Percentiles rank a stretch among this genome's conserved stretches.
Conservation (phyloP, 1,140 invertebrate genomes). For the Microplitis mediator region DNA sequence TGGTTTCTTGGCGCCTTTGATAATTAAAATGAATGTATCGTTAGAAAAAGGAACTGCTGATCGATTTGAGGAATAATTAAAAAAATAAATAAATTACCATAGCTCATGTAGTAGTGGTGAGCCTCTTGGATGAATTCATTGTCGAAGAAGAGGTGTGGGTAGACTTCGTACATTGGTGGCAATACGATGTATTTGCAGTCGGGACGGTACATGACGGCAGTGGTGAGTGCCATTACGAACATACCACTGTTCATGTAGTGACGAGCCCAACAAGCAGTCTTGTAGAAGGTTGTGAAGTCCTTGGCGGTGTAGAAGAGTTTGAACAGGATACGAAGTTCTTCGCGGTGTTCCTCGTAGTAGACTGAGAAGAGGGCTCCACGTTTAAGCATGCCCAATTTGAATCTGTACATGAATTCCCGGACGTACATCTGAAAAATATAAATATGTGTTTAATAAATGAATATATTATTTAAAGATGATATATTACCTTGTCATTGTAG, state of each 20-base stretch:
- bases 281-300: constrained; percentile 70
- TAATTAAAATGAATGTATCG: constrained; percentile 34
- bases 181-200: constrained; percentile 67
- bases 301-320: constrained; percentile 67
- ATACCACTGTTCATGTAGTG: constrained; percentile 69
- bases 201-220: constrained; percentile 66
- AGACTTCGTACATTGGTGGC: constrained; percentile 72
- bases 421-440: constrained; percentile 64
- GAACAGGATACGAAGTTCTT: constrained; percentile 67
- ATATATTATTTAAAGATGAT: not conserved
- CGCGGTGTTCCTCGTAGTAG: constrained; percentile 60
- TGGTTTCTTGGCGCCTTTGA: constrained; percentile 58
- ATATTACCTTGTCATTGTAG: constrained; percentile 52
- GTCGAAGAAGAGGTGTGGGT: constrained; percentile 70
- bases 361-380: constrained; percentile 52
- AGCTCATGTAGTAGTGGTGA: constrained; percentile 65
- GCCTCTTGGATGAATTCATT: constrained; percentile 64
- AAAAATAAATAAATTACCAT: constrained; percentile 36
- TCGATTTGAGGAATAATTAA: not conserved
- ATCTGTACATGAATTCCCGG: constrained; percentile 58
- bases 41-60: constrained; percentile 3
- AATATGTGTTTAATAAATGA: not conserved
- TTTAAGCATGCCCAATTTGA: constrained; percentile 60
- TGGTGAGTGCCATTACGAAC: constrained; percentile 68
- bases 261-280: constrained; percentile 69